Evolutionary conservation across 2,888 invertebrate genomes (phyloP).

Genomic region (Molorchus minor): DNA sequence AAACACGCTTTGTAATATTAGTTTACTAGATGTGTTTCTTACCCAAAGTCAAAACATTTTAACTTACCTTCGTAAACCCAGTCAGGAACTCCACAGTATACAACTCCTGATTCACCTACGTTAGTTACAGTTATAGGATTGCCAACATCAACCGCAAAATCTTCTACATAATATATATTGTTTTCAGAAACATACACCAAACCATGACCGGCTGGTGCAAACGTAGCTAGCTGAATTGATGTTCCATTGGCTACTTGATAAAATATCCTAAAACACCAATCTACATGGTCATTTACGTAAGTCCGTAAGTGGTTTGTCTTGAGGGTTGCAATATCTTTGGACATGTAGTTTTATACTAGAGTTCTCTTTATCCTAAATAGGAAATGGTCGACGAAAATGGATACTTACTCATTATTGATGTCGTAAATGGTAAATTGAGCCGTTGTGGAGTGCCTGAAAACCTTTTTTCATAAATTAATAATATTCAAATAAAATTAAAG

Average conservation of each 20-base stretch:
- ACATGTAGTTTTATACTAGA: too few species aligned
- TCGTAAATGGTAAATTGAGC: slow-evolving; percentile 72
- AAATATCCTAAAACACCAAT: slow-evolving; percentile 58
- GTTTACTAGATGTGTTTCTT: too few species aligned
- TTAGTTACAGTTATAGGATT: slow-evolving; percentile 64
- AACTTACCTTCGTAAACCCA: slow-evolving; percentile 90
- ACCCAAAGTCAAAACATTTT: too few species aligned
- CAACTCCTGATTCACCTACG: slow-evolving; percentile 63
- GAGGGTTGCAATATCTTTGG: too few species aligned
- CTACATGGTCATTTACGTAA: too few species aligned
- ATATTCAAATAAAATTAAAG: too few species aligned
- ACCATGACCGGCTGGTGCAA: slow-evolving; percentile 66
- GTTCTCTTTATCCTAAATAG: too few species aligned
- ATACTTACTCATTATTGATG: slow-evolving; percentile 66
- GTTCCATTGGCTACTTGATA: slow-evolving; percentile 65
- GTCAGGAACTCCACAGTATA: slow-evolving; percentile 85
- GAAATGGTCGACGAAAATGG: slow-evolving; percentile 3
- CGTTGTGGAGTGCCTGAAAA: slow-evolving; percentile 73
- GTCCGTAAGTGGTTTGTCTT: too few species aligned
- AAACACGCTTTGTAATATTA: too few species aligned
- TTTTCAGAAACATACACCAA: slow-evolving; percentile 74
- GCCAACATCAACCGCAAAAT: slow-evolving; percentile 43
- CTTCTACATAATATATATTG: slow-evolving; percentile 72
- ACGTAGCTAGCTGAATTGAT: slow-evolving; percentile 71
- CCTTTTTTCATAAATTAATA: slow-evolving; percentile 59